Percentiles rank a stretch among this genome's conserved stretches.
Evolutionary conservation across 2,888 invertebrate species (phyloP).

Genomic region (Lasioglossum figueresi): DNA sequence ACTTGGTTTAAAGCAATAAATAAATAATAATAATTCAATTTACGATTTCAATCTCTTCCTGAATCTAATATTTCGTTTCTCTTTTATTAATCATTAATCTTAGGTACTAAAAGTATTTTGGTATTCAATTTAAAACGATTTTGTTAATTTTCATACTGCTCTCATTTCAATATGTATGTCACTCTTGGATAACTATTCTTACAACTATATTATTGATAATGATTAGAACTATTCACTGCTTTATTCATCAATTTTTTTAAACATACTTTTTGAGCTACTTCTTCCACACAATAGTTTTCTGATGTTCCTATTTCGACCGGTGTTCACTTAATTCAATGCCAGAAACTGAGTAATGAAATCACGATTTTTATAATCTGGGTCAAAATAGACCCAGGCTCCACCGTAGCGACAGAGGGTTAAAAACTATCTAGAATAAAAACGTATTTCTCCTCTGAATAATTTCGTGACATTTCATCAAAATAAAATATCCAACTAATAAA

Average conservation of each 20-base stretch:
- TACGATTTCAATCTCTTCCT: background rate
- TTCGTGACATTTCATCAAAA: no score
- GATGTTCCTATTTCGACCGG: background rate
- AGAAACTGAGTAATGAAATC: background rate
- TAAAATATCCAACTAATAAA: background rate
- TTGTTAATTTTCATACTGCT: no score
- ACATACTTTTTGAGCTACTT: background rate
- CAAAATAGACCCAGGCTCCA: background rate
- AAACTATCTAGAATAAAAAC: background rate
- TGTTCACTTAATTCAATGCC: background rate
- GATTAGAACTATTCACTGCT: background rate
- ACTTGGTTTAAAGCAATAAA: no score
- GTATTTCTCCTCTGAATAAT: background rate
- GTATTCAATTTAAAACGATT: no score
- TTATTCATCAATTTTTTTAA: background rate
- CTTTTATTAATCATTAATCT: background rate
- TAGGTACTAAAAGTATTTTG: background rate
- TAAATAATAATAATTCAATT: background rate
- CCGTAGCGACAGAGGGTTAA: background rate
- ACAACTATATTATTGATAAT: background rate
- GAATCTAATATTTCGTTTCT: background rate
- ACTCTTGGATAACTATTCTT: background rate
- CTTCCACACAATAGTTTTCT: background rate
- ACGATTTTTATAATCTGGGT: background rate
- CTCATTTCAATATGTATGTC: background rate